Percentiles rank a stretch among this genome's conserved stretches.
Conservation (phyloP, 2,113 vertebrate genomes). For the Spilogale gracilis region DNA sequence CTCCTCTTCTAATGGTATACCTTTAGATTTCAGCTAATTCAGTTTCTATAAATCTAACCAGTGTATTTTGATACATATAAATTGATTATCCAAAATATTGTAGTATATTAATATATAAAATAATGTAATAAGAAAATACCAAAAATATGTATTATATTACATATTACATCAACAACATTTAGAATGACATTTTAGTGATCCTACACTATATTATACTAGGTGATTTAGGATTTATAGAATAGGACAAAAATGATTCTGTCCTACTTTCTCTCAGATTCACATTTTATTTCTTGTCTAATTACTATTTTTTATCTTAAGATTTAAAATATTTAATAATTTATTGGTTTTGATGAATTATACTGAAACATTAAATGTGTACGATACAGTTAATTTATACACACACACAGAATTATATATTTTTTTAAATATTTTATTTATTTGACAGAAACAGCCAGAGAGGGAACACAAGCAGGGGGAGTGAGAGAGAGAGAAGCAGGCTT, state of each 20-base stretch:
- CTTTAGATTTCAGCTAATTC: neutral
- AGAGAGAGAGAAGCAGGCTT: too few relatives aligned
- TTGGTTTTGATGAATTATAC: neutral
- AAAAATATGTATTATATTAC: neutral
- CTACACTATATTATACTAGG: neutral
- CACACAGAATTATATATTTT: neutral
- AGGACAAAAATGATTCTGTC: conserved; percentile 14
- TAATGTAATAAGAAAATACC: neutral
- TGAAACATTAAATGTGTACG: neutral
- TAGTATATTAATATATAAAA: neutral
- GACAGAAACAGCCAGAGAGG: too few relatives aligned
- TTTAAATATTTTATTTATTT: too few relatives aligned
- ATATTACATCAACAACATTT: neutral
- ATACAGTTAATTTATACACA: neutral
- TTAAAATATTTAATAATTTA: neutral
- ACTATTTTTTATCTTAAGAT: neutral
- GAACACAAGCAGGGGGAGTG: too few relatives aligned
- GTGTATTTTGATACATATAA: neutral
- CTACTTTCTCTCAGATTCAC: neutral
- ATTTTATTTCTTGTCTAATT: neutral
- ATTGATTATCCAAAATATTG: neutral
- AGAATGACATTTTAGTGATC: neutral
- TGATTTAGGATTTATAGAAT: neutral
- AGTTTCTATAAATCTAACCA: neutral
- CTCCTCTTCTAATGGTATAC: neutral